These are phyloP conservation scores for Lophotis ruficrista DNA, from an alignment of 2,113 vertebrate genomes.

Conservation along the genomic window DNA sequence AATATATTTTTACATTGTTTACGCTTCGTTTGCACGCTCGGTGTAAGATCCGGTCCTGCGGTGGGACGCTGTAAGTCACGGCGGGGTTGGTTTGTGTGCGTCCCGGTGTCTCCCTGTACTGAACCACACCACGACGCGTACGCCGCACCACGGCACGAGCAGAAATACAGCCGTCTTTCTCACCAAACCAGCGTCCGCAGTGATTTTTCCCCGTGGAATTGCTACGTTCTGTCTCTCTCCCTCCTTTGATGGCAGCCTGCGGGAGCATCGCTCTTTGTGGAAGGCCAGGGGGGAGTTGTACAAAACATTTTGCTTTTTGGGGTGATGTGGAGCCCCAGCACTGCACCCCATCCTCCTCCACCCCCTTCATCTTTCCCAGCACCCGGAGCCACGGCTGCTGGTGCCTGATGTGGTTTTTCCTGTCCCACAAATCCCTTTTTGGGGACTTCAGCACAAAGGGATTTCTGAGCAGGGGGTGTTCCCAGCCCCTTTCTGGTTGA, in stretches of 20 bases:
- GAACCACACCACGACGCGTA: not conserved
- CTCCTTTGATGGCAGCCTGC: too few relatives aligned
- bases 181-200: not conserved
- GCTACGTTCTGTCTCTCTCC: not conserved
- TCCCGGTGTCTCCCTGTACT: not conserved
- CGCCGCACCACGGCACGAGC: not conserved
- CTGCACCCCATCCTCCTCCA: too few relatives aligned
- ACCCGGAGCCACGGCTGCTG: too few relatives aligned
- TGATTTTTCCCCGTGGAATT: fast-evolving
- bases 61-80: not conserved
- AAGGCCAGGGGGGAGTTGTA: not conserved
- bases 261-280: not conserved
- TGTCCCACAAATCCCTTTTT: too few relatives aligned
- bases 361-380: not conserved
- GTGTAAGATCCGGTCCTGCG: not conserved
- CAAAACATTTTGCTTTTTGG: not conserved
- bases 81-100: not conserved
- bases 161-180: constrained; percentile 18
- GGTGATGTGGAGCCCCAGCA: not conserved
- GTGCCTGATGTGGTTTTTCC: too few relatives aligned
- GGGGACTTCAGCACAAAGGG: too few relatives aligned
- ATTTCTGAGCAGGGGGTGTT: too few relatives aligned
- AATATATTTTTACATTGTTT: constrained; percentile 21
- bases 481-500: too few relatives aligned
- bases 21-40: constrained; percentile 1